Evolutionary conservation across 1,140 invertebrate species (phyloP).

Genomic region (Tetramorium simillimum): DNA sequence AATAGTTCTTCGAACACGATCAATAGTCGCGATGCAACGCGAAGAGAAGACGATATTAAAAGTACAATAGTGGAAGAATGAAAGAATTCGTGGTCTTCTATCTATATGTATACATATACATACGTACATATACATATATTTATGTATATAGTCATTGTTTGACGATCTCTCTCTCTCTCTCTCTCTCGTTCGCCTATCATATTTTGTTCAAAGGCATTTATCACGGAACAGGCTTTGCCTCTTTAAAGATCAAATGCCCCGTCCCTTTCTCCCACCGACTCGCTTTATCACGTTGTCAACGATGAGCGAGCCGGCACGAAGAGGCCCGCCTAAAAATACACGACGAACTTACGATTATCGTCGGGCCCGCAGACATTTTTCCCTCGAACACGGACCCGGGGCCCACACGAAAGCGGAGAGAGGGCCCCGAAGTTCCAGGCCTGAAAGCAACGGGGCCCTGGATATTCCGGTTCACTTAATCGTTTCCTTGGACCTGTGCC

Average conservation of each 20-base stretch:
- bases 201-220: constrained; percentile 20
- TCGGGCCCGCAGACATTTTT: constrained; percentile 25
- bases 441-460: constrained; percentile 77
- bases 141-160: background rate
- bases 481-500: constrained; percentile 74
- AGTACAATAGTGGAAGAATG: background rate
- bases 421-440: constrained; percentile 35
- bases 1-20: constrained; percentile 2
- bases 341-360: constrained; percentile 41
- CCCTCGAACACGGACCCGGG: background rate
- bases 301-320: background rate
- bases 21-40: background rate
- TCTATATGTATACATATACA: too few species aligned
- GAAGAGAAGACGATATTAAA: background rate
- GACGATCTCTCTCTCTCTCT: background rate
- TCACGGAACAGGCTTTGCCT: background rate
- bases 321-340: constrained; percentile 47
- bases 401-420: constrained; percentile 35
- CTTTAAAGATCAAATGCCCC: background rate
- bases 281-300: constrained; percentile 21
- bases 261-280: background rate
- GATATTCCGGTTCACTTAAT: constrained; percentile 80
- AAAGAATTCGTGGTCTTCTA: background rate
- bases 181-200: background rate
- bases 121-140: background rate